Percentiles rank a stretch among this genome's conserved stretches.
These are phyloP conservation scores for Xanthorhoe designata DNA, from an alignment of 2,888 invertebrate genomes.

Conservation along the genomic window DNA sequence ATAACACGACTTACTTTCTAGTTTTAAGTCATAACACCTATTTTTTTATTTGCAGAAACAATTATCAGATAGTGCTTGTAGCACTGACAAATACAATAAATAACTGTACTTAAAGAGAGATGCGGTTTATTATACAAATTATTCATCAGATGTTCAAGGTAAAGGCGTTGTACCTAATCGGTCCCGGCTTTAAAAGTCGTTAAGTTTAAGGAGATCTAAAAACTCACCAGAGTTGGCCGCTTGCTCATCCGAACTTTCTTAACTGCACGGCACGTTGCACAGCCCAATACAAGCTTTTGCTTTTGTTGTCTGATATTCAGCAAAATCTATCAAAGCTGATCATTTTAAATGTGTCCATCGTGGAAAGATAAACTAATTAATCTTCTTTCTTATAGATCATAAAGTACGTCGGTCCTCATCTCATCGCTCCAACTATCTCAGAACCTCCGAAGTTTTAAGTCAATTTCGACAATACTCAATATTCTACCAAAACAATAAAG, in stretches of 20 bases:
- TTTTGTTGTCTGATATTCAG: too few species aligned
- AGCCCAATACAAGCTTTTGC: too few species aligned
- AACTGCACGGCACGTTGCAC: too few species aligned
- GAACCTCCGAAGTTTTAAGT: conserved; percentile 12
- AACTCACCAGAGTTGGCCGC: too few species aligned
- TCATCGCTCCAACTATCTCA: conserved; percentile 25
- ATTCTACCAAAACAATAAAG: conserved; percentile 10
- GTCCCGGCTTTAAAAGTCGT: too few species aligned
- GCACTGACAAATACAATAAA: neutral
- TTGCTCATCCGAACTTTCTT: too few species aligned
- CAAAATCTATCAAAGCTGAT: too few species aligned
- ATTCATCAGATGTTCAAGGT: conserved; percentile 10
- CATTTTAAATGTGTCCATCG: neutral
- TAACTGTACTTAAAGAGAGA: neutral
- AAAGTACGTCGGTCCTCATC: conserved; percentile 15
- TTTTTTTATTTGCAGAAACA: conserved; percentile 19
- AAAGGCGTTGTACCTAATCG: neutral
- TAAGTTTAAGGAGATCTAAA: too few species aligned
- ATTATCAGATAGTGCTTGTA: conserved; percentile 6
- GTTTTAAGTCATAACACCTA: neutral
- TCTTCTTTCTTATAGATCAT: conserved; percentile 14
- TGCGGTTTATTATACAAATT: conserved; percentile 14
- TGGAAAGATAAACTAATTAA: neutral
- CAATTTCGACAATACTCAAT: neutral
- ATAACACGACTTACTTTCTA: too few species aligned